A percentile compares a stretch with the other conserved stretches of the same genome.
Conservation (phyloP, 1,140 invertebrate species). For the Diorhabda sublineata region DNA sequence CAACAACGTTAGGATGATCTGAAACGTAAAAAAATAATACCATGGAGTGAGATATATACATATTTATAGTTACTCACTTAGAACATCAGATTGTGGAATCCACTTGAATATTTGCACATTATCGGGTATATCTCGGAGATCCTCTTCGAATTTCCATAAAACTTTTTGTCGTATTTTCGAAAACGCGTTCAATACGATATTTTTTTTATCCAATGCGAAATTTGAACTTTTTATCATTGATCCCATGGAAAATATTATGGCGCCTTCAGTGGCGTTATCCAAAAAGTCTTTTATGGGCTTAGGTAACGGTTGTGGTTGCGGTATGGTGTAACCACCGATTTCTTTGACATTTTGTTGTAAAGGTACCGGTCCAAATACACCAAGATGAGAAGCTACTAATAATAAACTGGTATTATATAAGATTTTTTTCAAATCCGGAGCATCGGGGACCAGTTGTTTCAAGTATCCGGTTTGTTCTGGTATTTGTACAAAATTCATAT, state of each 20-base stretch:
- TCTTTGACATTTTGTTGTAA: slow-evolving; percentile 4
- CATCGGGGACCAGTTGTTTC: not conserved
- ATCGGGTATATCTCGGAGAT: slow-evolving; percentile 47
- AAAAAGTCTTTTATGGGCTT: not conserved
- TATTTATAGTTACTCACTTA: slow-evolving; percentile 46
- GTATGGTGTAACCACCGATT: not conserved
- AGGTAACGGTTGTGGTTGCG: not conserved
- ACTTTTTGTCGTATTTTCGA: slow-evolving; percentile 52
- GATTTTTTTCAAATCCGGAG: not conserved
- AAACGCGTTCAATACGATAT: slow-evolving; percentile 49
- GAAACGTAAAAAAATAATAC: slow-evolving; percentile 15
- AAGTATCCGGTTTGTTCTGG: not conserved
- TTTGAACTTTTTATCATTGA: slow-evolving; percentile 49
- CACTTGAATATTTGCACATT: slow-evolving; percentile 52
- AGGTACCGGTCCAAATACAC: not conserved
- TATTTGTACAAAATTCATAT: not conserved
- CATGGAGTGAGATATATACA: not conserved
- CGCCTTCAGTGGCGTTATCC: slow-evolving; percentile 6
- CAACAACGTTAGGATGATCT: slow-evolving; percentile 36
- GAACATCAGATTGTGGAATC: slow-evolving; percentile 60
- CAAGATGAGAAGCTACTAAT: not conserved
- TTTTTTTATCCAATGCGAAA: slow-evolving; percentile 43
- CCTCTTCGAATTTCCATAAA: slow-evolving; percentile 58
- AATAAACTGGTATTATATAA: not conserved
- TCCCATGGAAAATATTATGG: slow-evolving; percentile 53